phyloP scores from a whole-genome alignment of 2,888 invertebrate genomes.

The Harpagoxenus sublaevis region DNA sequence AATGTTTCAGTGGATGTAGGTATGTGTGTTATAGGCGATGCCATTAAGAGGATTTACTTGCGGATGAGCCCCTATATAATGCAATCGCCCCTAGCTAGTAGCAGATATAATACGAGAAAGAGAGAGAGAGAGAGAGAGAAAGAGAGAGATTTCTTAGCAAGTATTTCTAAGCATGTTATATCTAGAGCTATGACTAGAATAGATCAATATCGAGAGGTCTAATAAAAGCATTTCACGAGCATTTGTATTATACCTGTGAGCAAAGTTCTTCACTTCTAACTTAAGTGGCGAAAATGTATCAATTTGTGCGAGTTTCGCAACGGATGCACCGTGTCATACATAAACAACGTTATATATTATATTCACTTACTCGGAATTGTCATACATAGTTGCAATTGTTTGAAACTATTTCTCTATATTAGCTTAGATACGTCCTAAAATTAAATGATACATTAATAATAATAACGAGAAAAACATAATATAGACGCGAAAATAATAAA shows the following conservation, averaged over 20 bases:
- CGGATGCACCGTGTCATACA: background rate
- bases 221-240: constrained; percentile 6
- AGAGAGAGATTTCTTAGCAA: constrained; percentile 18
- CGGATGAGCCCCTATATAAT: constrained; percentile 23
- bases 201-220: background rate
- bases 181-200: background rate
- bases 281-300: background rate
- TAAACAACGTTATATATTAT: background rate
- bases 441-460: background rate
- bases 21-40: constrained; percentile 8
- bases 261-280: background rate
- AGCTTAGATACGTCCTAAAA: background rate
- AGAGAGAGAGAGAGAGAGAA: background rate
- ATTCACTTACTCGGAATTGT: background rate
- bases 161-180: background rate
- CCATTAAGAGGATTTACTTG: constrained; percentile 43
- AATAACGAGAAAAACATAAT: background rate
- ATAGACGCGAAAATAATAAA: background rate
- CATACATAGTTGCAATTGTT: background rate
- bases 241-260: background rate
- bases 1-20: constrained; percentile 11
- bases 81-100: constrained; percentile 22
- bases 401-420: background rate
- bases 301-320: background rate
- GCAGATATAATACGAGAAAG: constrained; percentile 18